Conservation (phyloP, 2,113 vertebrate genomes). For the Peucedramus taeniatus region DNA sequence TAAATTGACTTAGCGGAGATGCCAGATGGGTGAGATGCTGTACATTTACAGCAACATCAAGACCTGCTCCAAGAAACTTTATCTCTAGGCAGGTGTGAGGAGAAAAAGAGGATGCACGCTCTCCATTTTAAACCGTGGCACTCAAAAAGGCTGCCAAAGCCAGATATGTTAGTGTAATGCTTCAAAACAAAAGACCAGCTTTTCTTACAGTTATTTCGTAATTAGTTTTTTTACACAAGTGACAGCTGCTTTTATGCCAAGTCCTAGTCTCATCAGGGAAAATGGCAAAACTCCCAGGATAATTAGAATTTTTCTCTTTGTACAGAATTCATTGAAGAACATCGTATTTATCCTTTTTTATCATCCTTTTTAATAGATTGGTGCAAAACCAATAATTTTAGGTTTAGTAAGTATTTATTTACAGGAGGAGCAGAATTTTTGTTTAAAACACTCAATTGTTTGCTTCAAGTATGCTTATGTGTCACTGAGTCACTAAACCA, state of each 20-base stretch:
- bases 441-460: slow-evolving; percentile 10
- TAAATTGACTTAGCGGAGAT: background rate
- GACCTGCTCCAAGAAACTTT: background rate
- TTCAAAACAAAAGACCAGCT: slow-evolving; percentile 10
- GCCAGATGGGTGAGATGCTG: background rate
- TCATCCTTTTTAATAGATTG: background rate
- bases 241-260: slow-evolving; percentile 11
- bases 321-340: slow-evolving; percentile 3
- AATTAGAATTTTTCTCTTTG: background rate
- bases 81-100: background rate
- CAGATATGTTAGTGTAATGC: background rate
- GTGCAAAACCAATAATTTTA: background rate
- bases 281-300: slow-evolving; percentile 48
- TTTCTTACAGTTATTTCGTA: background rate
- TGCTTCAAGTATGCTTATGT: slow-evolving; percentile 31
- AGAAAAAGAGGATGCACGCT: background rate
- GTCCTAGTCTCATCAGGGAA: background rate
- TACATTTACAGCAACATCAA: background rate
- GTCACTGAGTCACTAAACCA: slow-evolving; percentile 61
- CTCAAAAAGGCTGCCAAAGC: background rate
- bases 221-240: slow-evolving; percentile 28
- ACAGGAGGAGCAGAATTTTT: slow-evolving; percentile 2
- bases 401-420: slow-evolving; percentile 40
- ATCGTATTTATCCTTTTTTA: background rate
- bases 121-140: background rate